These are phyloP conservation scores for Phalanger gymnotis DNA, from an alignment of 2,797 vertebrate species.

Conservation along the genomic window DNA sequence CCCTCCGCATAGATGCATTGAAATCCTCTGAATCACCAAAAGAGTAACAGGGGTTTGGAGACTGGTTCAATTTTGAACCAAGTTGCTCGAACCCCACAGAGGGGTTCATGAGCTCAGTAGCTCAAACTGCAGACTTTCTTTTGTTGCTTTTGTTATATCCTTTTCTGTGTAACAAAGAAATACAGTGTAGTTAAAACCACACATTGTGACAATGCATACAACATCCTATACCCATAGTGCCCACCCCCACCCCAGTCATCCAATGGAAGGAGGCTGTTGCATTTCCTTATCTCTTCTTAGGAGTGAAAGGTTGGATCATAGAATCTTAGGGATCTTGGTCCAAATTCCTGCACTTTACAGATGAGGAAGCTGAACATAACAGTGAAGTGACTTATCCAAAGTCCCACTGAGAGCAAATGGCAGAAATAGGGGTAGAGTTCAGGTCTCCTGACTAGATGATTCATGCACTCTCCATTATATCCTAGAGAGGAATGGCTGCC, in stretches of 20 bases:
- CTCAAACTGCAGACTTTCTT: not conserved
- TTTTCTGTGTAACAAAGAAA: not conserved
- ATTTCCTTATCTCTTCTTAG: not conserved
- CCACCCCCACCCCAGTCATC: not conserved
- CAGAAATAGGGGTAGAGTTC: not conserved
- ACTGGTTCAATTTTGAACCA: not conserved
- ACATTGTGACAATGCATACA: not conserved
- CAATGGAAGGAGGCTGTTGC: not conserved
- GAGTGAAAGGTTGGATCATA: not conserved
- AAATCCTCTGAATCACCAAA: not conserved
- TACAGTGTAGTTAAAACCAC: not conserved
- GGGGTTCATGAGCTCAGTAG: not conserved
- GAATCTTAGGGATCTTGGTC: not conserved
- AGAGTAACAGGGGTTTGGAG: not conserved
- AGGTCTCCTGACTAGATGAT: not conserved
- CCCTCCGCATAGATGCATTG: not conserved
- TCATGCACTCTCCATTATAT: not conserved
- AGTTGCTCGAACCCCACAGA: not conserved
- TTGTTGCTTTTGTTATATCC: not conserved
- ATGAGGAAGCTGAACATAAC: not conserved
- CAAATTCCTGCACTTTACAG: not conserved
- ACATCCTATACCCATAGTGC: not conserved
- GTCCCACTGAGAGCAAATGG: not conserved
- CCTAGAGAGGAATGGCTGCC: not conserved
- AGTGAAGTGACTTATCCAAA: not conserved